Conservation (phyloP, 1,140 invertebrate genomes). For the Hycleus cichorii region DNA sequence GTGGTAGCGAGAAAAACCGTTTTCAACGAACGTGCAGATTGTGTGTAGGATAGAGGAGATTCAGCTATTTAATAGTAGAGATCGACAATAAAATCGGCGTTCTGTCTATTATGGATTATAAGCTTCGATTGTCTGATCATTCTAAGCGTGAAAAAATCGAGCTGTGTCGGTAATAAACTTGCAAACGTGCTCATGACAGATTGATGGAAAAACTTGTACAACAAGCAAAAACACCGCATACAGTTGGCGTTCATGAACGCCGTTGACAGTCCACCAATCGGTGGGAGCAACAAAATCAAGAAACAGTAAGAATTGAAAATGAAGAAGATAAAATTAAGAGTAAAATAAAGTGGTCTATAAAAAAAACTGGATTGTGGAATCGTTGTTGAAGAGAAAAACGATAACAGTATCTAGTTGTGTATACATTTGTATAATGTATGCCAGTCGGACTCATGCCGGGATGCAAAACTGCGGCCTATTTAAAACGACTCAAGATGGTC, state of each 20-base stretch:
- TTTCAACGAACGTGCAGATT: too few relatives aligned
- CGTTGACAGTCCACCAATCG: conserved; percentile 6
- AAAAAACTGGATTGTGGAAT: too few relatives aligned
- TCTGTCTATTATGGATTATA: neutral
- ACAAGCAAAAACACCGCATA: conserved; percentile 15
- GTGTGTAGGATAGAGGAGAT: too few relatives aligned
- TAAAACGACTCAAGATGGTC: conserved; percentile 13
- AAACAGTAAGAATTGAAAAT: too few relatives aligned
- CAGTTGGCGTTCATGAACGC: conserved; percentile 13
- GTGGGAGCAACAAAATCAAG: too few relatives aligned
- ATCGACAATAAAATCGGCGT: too few relatives aligned
- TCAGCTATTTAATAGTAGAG: too few relatives aligned
- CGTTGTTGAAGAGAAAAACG: too few relatives aligned
- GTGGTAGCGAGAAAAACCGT: too few relatives aligned
- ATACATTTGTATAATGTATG: conserved; percentile 2
- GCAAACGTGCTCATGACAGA: conserved; percentile 17
- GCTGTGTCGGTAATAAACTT: conserved; percentile 15
- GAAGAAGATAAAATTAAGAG: too few relatives aligned
- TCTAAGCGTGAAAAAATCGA: conserved; percentile 5
- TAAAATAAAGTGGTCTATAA: too few relatives aligned
- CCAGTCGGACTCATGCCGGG: conserved; percentile 12
- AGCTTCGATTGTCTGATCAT: neutral
- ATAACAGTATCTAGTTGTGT: conserved; percentile 7
- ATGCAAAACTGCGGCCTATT: conserved; percentile 13
- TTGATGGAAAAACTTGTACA: conserved; percentile 18